Conservation (phyloP, 2,797 vertebrate genomes). For the Sus cebifrons region DNA sequence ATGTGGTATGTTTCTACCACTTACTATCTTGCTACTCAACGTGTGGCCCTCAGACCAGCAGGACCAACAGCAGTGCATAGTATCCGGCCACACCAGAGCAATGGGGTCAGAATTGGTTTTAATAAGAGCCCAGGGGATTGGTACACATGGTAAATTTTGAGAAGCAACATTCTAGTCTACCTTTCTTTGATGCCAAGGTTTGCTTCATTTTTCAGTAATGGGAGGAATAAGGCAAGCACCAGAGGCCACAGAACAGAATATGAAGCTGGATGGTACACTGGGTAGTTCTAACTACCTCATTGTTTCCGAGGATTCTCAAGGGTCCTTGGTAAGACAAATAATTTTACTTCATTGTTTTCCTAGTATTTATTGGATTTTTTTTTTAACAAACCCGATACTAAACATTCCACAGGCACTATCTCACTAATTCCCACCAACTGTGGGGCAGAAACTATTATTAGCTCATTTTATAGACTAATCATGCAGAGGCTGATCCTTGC, state of each 20-base stretch:
- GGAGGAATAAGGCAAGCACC: neutral
- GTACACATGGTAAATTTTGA: neutral
- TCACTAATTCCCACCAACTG: neutral
- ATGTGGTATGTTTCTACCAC: neutral
- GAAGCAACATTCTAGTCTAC: rapidly evolving
- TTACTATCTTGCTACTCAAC: neutral
- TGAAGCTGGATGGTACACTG: neutral
- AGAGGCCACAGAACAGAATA: neutral
- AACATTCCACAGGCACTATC: neutral
- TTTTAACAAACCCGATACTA: neutral
- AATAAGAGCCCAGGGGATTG: too few relatives aligned
- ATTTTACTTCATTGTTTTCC: neutral
- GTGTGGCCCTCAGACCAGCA: neutral
- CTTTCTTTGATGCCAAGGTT: neutral
- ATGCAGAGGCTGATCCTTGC: neutral
- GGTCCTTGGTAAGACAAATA: neutral
- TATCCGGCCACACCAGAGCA: too few relatives aligned
- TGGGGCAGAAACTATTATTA: neutral
- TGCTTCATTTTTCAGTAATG: neutral
- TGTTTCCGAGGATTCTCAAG: neutral
- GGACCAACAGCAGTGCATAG: neutral
- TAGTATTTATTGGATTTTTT: neutral
- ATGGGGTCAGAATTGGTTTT: neutral
- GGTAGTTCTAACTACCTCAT: neutral
- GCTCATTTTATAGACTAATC: neutral